Evolutionary conservation across 2,888 invertebrate genomes (phyloP), one percentile per base, ranked within the genome.

Genomic region (Odontothrips loti): DNA sequence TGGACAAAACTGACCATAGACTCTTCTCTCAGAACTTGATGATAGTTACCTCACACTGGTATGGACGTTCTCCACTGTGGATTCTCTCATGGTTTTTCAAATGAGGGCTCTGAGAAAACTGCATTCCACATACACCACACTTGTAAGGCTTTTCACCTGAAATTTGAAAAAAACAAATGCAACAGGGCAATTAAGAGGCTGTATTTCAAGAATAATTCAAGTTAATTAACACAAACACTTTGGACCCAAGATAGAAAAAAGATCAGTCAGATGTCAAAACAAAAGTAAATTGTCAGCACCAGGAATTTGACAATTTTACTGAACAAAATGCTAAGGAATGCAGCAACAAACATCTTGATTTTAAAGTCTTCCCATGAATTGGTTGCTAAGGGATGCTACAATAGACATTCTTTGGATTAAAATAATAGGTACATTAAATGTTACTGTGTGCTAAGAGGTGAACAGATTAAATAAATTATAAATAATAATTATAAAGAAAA

Each of bases 81-180:
- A 95, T 95, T 85, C 95, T 90, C 87, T 96, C 95, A 86, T 95
- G 95, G 87, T 95, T 96, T 86, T 95, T 95, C 81, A 96, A 89
- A 89, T 96, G 95, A 1, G 95, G 95, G 81, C 94, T 94, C 86
- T 96, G 95, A 10, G 95, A 95, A 87, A 96, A 95, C 87, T 95
- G 95, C 95, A 95, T 95, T 79, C 95, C 95, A 87, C 95, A 96
- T 43, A 95, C 95, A 86, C 92, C 93, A 88, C 95, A 96, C 87
- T 93, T 93, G 86, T 85, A 86, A 11, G 86, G 86, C 81, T 86
- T 85, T 86, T 89, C 85, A 68, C 68, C 68, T 68, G 23, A 6
- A 58, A 82, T 58, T 15, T 15, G 58, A 58, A 20, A 15, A 58
- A 82, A 29, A 75, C 80, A 82, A 80, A 34, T 80, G n/a, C n/a